These are phyloP conservation scores for Ceyx cyanopectus DNA, from an alignment of 2,113 vertebrate genomes.

Conservation along the genomic window DNA sequence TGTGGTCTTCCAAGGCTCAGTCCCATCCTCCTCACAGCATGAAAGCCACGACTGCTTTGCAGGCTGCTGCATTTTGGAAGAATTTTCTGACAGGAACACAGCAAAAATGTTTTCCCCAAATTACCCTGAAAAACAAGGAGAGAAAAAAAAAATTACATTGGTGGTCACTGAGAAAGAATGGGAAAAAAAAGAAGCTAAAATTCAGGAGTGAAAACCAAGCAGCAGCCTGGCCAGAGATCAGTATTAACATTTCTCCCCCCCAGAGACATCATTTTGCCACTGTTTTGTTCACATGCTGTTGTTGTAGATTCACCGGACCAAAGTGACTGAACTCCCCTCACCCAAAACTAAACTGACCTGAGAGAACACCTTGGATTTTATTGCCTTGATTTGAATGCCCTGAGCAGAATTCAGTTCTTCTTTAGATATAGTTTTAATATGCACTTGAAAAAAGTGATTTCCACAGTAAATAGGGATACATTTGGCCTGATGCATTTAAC, in stretches of 20 bases:
- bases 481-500: conserved; percentile 33
- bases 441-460: conserved; percentile 28
- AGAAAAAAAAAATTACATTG: conserved; percentile 27
- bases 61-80: rapidly evolving
- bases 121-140: background rate
- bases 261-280: conserved; percentile 19
- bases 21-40: background rate
- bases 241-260: background rate
- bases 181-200: conserved; percentile 9
- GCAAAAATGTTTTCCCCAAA: background rate
- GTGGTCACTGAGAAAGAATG: background rate
- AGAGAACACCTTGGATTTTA: conserved; percentile 47
- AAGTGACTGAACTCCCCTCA: background rate
- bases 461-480: conserved; percentile 56
- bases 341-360: conserved; percentile 58
- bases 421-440: conserved; percentile 38
- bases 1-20: background rate
- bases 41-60: background rate
- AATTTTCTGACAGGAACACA: background rate
- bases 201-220: background rate
- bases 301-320: conserved; percentile 6
- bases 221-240: background rate
- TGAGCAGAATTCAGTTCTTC: conserved; percentile 37
- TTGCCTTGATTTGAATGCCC: background rate
- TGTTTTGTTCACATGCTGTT: background rate